Evolutionary conservation across 2,113 vertebrate species (phyloP).

Genomic region (Prolemur simus): DNA sequence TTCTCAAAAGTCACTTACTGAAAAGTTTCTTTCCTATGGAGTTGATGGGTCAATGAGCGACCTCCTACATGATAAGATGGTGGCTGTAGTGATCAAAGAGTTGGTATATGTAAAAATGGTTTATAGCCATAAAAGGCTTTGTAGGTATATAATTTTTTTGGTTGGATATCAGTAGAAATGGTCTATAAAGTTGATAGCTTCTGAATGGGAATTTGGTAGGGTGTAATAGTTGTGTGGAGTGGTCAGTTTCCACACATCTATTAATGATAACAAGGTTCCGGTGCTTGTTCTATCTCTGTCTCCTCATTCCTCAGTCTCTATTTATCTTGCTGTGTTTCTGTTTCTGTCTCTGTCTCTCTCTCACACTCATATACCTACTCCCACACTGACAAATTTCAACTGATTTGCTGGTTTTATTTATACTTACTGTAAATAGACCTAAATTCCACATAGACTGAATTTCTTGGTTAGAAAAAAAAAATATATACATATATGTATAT

Average conservation of each 20-base stretch:
- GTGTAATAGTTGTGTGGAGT: background rate
- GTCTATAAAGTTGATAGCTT: background rate
- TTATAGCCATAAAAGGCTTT: background rate
- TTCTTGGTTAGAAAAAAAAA: background rate
- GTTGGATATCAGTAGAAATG: background rate
- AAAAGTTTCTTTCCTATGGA: background rate
- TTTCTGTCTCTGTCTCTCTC: background rate
- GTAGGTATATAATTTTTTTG: slow-evolving; percentile 6
- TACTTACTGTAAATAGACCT: background rate
- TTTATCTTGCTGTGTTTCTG: background rate
- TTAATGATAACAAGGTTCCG: background rate
- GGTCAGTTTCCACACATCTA: background rate
- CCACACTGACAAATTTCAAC: background rate
- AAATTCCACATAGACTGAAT: background rate
- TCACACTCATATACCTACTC: background rate
- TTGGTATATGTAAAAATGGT: background rate
- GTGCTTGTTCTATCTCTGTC: background rate
- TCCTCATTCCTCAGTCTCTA: background rate
- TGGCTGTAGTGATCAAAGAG: background rate
- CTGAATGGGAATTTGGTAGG: background rate
- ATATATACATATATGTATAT: too few species aligned
- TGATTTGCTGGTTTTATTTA: background rate
- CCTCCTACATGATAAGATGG: background rate
- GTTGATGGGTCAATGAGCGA: background rate
- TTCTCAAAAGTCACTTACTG: background rate